Evolutionary conservation across 2,797 vertebrate species (phyloP), one percentile per base, ranked within the genome.

Genomic region (Eulemur rubriventer): DNA sequence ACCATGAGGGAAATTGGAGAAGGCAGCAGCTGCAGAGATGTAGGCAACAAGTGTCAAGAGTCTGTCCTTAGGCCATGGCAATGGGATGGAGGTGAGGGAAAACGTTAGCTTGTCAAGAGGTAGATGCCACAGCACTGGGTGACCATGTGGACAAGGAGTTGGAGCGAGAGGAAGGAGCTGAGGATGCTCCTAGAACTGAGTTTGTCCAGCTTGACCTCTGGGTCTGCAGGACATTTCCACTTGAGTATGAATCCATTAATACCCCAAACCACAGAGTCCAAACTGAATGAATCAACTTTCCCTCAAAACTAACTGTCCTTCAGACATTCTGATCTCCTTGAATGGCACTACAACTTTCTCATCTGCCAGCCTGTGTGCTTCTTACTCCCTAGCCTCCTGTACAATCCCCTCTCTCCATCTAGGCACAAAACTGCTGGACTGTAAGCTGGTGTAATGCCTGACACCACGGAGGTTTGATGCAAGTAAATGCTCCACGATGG

Each of bases 1-100:
- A 2, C 16, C 0, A 0, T 0, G 5, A n/a, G 46, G 61, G 55
- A 5, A 2, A 5, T 0, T 0, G 0, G 22, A 24, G 30, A 24
- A 50, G 79, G n/a, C 0, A 1, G 28, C 0, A 0, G 48, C 11
- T 12, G 14, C 24, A 0, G 1, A 24, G 73, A 20, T 0, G 4
- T 8, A 7, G 48, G 24, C n/a, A 2, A 7, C 1, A 4, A 2
- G 52, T 14, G 16, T 1, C 4, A 1, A 0, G 5, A 16, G 70
- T 59, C 28, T 1, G 48, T 6, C 41, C 18, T 10, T 1, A 3
- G 18, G 85, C 10, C 5, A 26, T 0, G 35, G 24, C 43, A 3
- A 7, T 3, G 67, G 41, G 12, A 20, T 1, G 52, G 43, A 30
- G 30, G 35, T 1, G 30, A 12, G 7, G 43, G 13, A 0, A 13